A percentile compares a stretch with the other conserved stretches of the same genome.
Evolutionary conservation across 2,797 vertebrate species (phyloP).

Genomic region (Myotis vivesi): DNA sequence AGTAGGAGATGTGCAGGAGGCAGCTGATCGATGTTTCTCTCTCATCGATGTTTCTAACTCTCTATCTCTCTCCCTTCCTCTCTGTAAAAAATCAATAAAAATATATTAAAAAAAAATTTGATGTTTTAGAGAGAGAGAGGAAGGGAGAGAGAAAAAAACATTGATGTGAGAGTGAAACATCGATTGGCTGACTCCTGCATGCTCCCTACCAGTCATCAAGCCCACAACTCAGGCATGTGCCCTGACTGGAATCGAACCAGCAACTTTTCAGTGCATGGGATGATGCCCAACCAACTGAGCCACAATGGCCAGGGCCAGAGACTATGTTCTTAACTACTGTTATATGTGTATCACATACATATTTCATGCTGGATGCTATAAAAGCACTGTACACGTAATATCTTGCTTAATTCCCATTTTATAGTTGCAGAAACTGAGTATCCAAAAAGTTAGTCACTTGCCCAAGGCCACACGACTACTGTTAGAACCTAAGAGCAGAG

Average conservation of each 20-base stretch:
- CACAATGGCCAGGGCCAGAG: neutral
- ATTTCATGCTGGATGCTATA: neutral
- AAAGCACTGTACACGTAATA: neutral
- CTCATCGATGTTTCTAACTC: too few relatives aligned
- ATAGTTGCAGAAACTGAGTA: constrained; percentile 10
- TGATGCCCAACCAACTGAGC: neutral
- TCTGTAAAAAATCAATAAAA: too few relatives aligned
- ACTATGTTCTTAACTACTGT: neutral
- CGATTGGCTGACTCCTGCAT: too few relatives aligned
- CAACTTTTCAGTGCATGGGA: neutral
- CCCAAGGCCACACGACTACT: neutral
- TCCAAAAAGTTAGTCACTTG: neutral
- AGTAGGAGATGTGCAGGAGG: too few relatives aligned
- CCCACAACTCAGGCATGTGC: neutral
- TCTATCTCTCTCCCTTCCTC: too few relatives aligned
- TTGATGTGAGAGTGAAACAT: neutral
- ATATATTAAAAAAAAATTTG: too few relatives aligned
- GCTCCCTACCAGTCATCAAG: neutral
- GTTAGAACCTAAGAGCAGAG: neutral
- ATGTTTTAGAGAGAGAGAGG: neutral
- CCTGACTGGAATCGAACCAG: neutral
- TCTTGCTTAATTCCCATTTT: neutral
- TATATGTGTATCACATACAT: neutral
- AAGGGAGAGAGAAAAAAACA: neutral
- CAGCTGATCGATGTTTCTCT: too few relatives aligned